These are phyloP conservation scores for Suricata suricatta DNA, from an alignment of 2,113 vertebrate species.

Conservation along the genomic window DNA sequence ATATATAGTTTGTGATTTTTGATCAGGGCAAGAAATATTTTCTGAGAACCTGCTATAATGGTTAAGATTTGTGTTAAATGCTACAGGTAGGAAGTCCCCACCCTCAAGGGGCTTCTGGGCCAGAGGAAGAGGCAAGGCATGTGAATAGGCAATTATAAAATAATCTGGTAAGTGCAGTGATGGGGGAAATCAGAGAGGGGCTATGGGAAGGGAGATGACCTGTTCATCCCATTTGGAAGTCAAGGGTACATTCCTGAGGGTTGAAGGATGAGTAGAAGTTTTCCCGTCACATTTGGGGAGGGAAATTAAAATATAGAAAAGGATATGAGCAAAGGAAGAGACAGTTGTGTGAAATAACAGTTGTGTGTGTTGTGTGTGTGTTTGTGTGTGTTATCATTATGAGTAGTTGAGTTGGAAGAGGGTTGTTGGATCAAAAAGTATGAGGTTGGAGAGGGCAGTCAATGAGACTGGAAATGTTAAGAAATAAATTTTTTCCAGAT, in stretches of 20 bases:
- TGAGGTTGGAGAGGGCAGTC: background rate
- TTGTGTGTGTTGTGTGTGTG: background rate
- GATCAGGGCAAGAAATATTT: background rate
- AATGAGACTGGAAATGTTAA: conserved; percentile 62
- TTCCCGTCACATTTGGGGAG: background rate
- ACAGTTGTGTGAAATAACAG: background rate
- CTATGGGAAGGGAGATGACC: background rate
- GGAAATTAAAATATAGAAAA: background rate
- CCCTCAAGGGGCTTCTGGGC: background rate
- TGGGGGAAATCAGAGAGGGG: background rate
- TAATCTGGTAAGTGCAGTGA: rapidly evolving
- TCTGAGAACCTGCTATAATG: background rate
- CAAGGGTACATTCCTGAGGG: background rate
- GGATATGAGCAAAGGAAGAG: conserved; percentile 15
- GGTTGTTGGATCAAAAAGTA: background rate
- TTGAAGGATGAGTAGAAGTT: background rate
- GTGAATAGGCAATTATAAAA: background rate
- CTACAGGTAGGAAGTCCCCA: background rate
- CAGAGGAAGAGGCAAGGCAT: background rate
- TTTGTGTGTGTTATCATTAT: background rate
- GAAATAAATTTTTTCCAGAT: conserved; percentile 68
- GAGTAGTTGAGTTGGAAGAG: background rate
- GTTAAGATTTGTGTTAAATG: background rate
- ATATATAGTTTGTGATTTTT: background rate
- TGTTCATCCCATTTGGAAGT: background rate